phyloP scores from a whole-genome alignment of 2,888 invertebrate genomes.

The Graphium colonna region DNA sequence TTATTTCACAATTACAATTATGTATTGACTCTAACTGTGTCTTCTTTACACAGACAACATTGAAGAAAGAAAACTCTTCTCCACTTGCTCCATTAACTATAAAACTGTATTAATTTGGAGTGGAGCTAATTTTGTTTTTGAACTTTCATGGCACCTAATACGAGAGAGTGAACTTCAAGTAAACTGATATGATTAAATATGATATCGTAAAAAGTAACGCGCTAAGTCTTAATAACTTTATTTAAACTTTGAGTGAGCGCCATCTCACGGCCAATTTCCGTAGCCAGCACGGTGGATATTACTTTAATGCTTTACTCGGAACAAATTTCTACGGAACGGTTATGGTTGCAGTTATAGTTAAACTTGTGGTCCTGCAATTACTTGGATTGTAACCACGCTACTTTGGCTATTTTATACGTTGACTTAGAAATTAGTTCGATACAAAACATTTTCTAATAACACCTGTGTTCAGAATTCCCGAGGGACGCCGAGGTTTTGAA shows the following conservation, averaged over 20 bases:
- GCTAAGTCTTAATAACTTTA: conserved; percentile 55
- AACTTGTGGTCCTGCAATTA: conserved; percentile 59
- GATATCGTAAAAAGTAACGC: conserved; percentile 46
- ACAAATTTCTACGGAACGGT: conserved; percentile 54
- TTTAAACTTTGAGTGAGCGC: conserved; percentile 55
- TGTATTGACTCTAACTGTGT: too few species aligned
- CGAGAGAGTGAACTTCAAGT: conserved; percentile 19
- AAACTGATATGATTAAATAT: conserved; percentile 29
- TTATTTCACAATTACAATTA: too few species aligned
- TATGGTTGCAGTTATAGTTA: conserved; percentile 56
- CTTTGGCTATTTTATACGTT: conserved; percentile 43
- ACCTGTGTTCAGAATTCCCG: too few species aligned
- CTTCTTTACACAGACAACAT: too few species aligned
- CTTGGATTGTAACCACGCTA: conserved; percentile 50
- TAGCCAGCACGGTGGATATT: conserved; percentile 49
- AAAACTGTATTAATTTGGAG: neutral
- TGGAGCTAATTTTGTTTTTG: conserved; percentile 1
- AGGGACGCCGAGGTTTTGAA: too few species aligned
- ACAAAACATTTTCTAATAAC: too few species aligned
- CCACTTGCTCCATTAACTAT: neutral
- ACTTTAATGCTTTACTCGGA: conserved; percentile 60
- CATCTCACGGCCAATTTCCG: conserved; percentile 66
- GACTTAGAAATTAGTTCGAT: neutral
- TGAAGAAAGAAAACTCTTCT: too few species aligned
- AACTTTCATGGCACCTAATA: conserved; percentile 23